Conservation (phyloP, 2,797 vertebrate genomes). For the Pipistrellus pipistrellus region DNA sequence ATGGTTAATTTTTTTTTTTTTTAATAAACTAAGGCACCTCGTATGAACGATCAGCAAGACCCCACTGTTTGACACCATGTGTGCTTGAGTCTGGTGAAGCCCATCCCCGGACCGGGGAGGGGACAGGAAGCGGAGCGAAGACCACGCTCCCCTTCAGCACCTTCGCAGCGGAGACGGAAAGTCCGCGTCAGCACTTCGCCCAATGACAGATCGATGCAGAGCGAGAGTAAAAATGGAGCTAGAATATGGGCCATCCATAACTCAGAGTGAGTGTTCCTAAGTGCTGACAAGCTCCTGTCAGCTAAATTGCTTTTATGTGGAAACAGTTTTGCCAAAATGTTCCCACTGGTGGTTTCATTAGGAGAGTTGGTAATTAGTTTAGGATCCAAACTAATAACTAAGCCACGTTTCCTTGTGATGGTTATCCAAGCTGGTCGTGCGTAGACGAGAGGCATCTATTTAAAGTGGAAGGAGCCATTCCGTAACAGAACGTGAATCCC, state of each 20-base stretch:
- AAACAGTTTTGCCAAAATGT: constrained; percentile 65
- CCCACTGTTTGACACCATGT: constrained; percentile 14
- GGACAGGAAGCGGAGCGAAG: constrained; percentile 25
- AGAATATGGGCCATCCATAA: constrained; percentile 73
- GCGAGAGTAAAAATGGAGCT: constrained; percentile 39
- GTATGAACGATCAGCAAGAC: constrained; percentile 44
- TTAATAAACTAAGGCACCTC: not conserved
- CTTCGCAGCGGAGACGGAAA: constrained; percentile 65
- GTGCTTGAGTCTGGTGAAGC: constrained; percentile 50
- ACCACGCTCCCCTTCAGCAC: constrained; percentile 67
- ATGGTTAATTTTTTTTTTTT: no score
- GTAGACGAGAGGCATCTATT: constrained; percentile 25
- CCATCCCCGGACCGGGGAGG: not conserved
- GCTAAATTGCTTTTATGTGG: constrained; percentile 70
- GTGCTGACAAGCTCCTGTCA: constrained; percentile 69
- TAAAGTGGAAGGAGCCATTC: constrained; percentile 68
- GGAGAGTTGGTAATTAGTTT: constrained; percentile 68
- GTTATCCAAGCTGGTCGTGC: constrained; percentile 41
- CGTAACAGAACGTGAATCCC: constrained; percentile 80
- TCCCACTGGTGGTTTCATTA: constrained; percentile 59
- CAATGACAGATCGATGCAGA: constrained; percentile 65
- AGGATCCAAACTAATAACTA: constrained; percentile 68
- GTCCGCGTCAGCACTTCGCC: constrained; percentile 64
- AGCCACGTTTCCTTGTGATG: constrained; percentile 20
- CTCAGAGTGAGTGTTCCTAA: constrained; percentile 72